Evolutionary conservation across 2,113 vertebrate genomes (phyloP).

Genomic region (Tetraodon nigroviridis): DNA sequence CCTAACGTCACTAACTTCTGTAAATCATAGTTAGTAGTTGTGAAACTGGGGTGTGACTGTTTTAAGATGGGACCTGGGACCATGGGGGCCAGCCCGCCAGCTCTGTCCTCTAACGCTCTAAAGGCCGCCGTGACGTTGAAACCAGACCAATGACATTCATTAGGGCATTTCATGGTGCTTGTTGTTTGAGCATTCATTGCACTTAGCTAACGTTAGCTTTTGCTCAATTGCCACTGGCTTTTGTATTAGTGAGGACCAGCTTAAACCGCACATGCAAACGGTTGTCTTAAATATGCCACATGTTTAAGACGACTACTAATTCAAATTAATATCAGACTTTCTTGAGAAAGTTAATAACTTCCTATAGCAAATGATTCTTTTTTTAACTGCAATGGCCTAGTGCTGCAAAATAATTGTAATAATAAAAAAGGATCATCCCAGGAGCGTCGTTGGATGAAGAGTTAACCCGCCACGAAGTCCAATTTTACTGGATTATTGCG

Average conservation of each 20-base stretch:
- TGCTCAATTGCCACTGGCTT: conserved; percentile 32
- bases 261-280: not conserved
- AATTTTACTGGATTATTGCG: not conserved
- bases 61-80: no score
- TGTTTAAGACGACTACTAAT: not conserved
- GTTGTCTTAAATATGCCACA: not conserved
- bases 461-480: not conserved
- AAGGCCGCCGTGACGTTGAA: not conserved
- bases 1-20: not conserved
- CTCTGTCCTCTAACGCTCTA: no score
- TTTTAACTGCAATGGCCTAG: conserved; percentile 1
- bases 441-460: not conserved
- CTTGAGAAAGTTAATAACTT: not conserved
- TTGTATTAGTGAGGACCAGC: conserved; percentile 1
- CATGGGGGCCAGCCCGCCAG: no score
- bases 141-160: not conserved
- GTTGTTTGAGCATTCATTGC: not conserved
- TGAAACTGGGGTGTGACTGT: no score
- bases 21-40: no score
- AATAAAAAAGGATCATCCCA: not conserved
- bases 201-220: conserved; percentile 23
- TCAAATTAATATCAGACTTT: not conserved
- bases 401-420: no score
- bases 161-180: conserved; percentile 6
- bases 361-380: not conserved